Conservation (phyloP, 2,888 invertebrate genomes). For the Quadroppia sp. region DNA sequence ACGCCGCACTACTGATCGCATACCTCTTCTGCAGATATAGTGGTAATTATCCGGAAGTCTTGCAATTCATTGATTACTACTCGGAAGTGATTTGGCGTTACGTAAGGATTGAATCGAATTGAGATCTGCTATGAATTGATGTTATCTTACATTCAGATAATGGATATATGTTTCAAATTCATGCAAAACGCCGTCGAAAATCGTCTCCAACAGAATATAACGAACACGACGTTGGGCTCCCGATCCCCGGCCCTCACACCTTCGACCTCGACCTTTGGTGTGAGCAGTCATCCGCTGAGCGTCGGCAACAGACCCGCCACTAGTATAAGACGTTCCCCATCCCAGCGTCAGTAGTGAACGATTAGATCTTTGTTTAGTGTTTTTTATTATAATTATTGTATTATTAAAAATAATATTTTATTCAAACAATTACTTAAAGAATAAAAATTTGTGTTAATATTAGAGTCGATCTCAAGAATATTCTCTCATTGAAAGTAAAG, state of each 20-base stretch:
- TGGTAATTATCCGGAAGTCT: conserved; percentile 42
- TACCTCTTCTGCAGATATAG: conserved; percentile 37
- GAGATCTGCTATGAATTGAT: neutral
- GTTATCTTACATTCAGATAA: neutral
- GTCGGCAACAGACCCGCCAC: neutral
- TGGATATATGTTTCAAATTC: conserved; percentile 28
- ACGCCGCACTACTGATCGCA: conserved; percentile 33
- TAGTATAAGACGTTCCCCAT: conserved; percentile 13
- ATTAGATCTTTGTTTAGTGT: neutral
- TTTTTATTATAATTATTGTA: neutral
- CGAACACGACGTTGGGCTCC: conserved; percentile 10
- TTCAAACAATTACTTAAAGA: neutral
- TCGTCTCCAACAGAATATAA: neutral
- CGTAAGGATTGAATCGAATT: conserved; percentile 25
- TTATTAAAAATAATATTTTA: neutral
- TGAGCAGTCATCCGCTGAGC: neutral
- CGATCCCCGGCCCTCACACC: neutral
- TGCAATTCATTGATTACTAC: conserved; percentile 34
- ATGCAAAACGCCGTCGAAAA: conserved; percentile 39
- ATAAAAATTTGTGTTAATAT: too few species aligned
- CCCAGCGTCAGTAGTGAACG: neutral
- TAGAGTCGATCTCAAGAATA: too few species aligned
- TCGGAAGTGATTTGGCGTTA: conserved; percentile 40
- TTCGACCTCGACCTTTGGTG: conserved; percentile 16
- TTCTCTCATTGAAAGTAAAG: too few species aligned